Conservation (phyloP, 2,113 vertebrate species). For the Cheirogaleus medius region DNA sequence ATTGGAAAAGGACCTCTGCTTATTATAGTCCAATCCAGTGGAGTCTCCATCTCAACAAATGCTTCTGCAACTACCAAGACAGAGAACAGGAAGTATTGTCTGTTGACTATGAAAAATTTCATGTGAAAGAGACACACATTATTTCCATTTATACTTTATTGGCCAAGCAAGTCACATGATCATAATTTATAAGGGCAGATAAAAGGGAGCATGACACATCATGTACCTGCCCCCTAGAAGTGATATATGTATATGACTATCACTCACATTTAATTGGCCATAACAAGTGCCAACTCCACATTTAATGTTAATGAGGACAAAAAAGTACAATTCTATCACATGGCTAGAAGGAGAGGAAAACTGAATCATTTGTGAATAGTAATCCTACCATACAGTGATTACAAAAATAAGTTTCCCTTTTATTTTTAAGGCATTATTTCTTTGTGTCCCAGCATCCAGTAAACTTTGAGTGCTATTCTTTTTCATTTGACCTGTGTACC, state of each 20-base stretch:
- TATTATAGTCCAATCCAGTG: background rate
- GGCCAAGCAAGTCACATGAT: background rate
- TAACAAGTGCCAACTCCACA: background rate
- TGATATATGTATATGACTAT: background rate
- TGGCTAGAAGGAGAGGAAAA: background rate
- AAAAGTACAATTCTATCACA: background rate
- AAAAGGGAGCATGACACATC: background rate
- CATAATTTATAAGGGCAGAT: background rate
- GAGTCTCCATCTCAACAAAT: background rate
- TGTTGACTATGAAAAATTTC: background rate
- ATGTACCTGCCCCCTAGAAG: background rate
- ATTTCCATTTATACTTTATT: background rate
- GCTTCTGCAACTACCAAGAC: background rate
- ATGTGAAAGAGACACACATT: background rate
- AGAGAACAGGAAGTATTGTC: background rate
- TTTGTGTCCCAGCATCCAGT: background rate
- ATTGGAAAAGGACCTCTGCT: background rate
- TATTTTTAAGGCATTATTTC: background rate
- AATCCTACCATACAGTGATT: background rate
- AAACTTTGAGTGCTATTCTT: background rate
- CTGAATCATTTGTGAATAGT: background rate
- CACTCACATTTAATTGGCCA: background rate
- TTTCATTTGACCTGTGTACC: background rate
- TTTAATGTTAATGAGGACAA: background rate
- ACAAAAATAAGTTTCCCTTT: background rate